A percentile compares a stretch with the other conserved stretches of the same genome.
Conservation (phyloP, 2,888 invertebrate genomes). For the Athetis lepigone region DNA sequence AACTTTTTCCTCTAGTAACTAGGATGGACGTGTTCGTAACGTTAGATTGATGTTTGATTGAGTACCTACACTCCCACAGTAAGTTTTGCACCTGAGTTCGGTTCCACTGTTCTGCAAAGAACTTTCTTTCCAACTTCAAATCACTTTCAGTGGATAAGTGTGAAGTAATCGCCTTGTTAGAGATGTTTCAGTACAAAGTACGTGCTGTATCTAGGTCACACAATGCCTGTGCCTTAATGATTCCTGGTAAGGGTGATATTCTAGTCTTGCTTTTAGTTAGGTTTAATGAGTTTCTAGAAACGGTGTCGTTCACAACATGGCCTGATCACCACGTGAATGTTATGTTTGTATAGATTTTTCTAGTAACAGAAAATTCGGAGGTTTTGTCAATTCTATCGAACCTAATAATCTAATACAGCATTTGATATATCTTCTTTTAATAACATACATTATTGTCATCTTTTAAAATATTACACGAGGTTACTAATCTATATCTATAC, state of each 20-base stretch:
- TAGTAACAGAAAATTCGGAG: too few relatives aligned
- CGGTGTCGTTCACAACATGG: not conserved
- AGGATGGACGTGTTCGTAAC: conserved; percentile 67
- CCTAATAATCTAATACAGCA: too few relatives aligned
- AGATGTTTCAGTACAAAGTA: conserved; percentile 42
- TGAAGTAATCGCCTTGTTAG: conserved; percentile 55
- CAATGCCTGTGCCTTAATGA: conserved; percentile 31
- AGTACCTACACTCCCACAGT: conserved; percentile 38
- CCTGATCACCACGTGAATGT: too few relatives aligned
- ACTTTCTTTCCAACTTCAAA: conserved; percentile 60
- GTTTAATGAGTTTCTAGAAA: conserved; percentile 28
- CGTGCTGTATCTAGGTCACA: conserved; percentile 41
- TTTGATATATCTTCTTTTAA: too few relatives aligned
- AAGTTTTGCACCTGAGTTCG: conserved; percentile 61
- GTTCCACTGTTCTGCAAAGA: conserved; percentile 46
- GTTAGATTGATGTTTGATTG: conserved; percentile 69
- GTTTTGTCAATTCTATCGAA: too few relatives aligned
- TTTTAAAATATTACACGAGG: too few relatives aligned
- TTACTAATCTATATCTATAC: too few relatives aligned
- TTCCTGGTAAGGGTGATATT: conserved; percentile 40
- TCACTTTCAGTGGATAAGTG: conserved; percentile 60
- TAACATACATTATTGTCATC: too few relatives aligned
- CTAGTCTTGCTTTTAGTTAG: conserved; percentile 3
- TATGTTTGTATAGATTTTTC: too few relatives aligned
- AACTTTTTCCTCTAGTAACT: conserved; percentile 68